phyloP scores from a whole-genome alignment of 2,888 invertebrate genomes.

The Idaea dimidiata region DNA sequence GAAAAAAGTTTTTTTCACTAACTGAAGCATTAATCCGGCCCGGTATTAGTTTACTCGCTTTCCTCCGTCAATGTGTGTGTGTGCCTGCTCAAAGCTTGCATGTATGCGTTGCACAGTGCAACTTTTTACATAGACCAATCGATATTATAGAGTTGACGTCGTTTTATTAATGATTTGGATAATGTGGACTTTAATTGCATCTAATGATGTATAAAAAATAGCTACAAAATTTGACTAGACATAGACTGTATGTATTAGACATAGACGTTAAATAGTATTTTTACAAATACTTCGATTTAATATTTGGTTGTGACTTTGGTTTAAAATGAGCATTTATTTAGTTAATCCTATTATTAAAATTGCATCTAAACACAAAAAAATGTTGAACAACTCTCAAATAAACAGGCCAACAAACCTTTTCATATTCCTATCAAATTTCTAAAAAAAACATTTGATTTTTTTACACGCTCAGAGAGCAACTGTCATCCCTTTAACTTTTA shows the following conservation, averaged over 20 bases:
- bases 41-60: conserved; percentile 80
- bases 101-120: conserved; percentile 69
- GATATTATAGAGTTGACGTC: conserved; percentile 44
- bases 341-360: too few relatives aligned
- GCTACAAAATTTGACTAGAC: too few relatives aligned
- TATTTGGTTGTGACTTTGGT: too few relatives aligned
- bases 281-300: too few relatives aligned
- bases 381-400: neutral
- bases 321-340: too few relatives aligned
- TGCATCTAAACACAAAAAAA: too few relatives aligned
- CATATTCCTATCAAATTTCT: neutral
- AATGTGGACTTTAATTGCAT: neutral
- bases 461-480: too few relatives aligned
- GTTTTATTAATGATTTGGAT: neutral
- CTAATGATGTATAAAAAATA: too few relatives aligned
- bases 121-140: conserved; percentile 69
- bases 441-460: neutral
- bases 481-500: neutral
- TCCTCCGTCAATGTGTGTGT: conserved; percentile 64
- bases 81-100: conserved; percentile 38
- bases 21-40: conserved; percentile 81
- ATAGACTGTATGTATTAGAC: too few relatives aligned
- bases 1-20: conserved; percentile 81
- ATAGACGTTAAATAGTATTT: too few relatives aligned
- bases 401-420: neutral